phyloP scores from a whole-genome alignment of 1,140 invertebrate species.

The Drosophila elegans region DNA sequence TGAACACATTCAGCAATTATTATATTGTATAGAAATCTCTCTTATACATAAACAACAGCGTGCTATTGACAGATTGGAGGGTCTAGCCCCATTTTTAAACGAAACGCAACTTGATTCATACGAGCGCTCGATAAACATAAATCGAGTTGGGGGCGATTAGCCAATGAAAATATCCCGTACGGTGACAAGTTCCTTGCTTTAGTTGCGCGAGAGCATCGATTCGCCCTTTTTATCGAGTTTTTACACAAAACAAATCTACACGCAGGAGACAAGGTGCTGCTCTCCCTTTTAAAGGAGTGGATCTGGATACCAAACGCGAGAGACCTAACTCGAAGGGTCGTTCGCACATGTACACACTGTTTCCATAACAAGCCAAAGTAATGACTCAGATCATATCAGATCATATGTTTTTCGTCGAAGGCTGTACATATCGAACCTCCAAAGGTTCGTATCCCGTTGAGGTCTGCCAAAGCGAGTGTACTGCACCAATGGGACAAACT shows the following conservation, averaged over 20 bases:
- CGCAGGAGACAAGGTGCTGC: background rate
- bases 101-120: background rate
- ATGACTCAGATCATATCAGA: no score
- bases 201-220: background rate
- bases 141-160: background rate
- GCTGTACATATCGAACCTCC: background rate
- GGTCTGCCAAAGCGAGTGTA: background rate
- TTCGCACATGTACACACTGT: no score
- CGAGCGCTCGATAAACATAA: background rate
- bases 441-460: background rate
- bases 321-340: no score
- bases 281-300: background rate
- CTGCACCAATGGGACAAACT: background rate
- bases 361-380: no score
- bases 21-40: background rate
- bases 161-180: background rate
- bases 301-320: no score
- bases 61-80: background rate
- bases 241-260: background rate
- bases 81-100: background rate
- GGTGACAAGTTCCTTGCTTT: background rate
- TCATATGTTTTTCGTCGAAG: background rate
- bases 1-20: background rate
- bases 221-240: background rate
- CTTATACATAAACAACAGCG: background rate